Evolutionary conservation across 2,797 vertebrate genomes (phyloP), one percentile per base, ranked within the genome.

Genomic region (Aldrovandia affinis): DNA sequence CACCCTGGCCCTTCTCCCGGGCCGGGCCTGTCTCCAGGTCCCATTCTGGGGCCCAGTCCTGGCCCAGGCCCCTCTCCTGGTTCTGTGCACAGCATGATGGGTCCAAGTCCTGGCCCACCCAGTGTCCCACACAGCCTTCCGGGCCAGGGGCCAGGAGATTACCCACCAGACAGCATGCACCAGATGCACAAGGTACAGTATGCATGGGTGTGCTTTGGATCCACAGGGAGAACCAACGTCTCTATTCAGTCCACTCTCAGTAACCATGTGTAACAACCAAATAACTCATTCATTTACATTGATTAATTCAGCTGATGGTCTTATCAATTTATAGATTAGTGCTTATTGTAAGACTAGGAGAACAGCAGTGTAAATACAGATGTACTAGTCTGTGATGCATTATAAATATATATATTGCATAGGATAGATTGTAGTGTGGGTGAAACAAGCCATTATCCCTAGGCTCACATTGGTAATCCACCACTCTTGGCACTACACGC

Each of bases 51-150:
- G 81, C 98, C 98, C 50, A 99, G 98, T 86, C 98, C 98, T 81
- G 98, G 98, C 89, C 98, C 98, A 1, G 98, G 98, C 2, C 98
- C 97, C 0, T 99, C 98, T 85, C 98, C 98, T 18, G 95, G 98
- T 87, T 99, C 98, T 20, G 98, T 98, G 83, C 98, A 99, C 93
- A 98, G 97, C 85, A 98, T 99, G 97, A 98, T 99, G 98, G 98
- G 98, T 84, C 97, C 97, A n/a, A 98, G 98, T 89, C 98, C 98
- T 42, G 97, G 98, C 86, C 98, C 98, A 0, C 97, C 98, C 10
- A 98, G 95, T 15, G 96, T 97, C 50, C 93, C 96, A 0, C 98
- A 98, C 83, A 89, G 96, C 77, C 94, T 99, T 91, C 96, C 97
- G 7, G 88, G 95, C 4, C 97, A 98, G 92, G 97, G 96, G 0